Evolutionary conservation across 2,888 invertebrate species (phyloP).

Genomic region (Phortica okadai): DNA sequence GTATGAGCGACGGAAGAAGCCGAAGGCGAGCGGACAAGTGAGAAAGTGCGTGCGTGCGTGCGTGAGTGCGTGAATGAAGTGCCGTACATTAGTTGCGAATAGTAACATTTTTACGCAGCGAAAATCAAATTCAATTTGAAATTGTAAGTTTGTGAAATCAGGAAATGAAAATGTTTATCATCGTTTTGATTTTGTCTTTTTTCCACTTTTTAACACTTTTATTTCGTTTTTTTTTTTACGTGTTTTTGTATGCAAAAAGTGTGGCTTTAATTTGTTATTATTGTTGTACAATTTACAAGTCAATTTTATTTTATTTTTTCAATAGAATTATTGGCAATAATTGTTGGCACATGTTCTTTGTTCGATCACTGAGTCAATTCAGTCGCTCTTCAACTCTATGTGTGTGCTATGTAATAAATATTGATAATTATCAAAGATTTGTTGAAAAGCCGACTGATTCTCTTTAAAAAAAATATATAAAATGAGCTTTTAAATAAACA

Average conservation of each 20-base stretch:
- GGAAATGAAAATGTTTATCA: constrained; percentile 47
- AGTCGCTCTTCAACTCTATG: no score
- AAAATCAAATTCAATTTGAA: neutral
- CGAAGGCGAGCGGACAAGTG: neutral
- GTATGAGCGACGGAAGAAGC: no score
- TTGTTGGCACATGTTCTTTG: no score
- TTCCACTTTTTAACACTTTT: neutral
- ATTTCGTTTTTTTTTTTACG: neutral
- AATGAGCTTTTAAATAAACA: no score
- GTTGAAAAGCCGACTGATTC: no score
- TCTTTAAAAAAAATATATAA: no score
- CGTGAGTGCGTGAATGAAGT: neutral
- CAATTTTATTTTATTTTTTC: no score
- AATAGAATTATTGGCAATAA: no score
- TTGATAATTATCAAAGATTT: no score
- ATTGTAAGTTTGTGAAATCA: constrained; percentile 38
- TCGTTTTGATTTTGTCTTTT: neutral
- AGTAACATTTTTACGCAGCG: neutral
- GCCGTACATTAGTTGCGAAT: neutral
- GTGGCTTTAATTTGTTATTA: constrained; percentile 36
- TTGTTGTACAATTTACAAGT: no score
- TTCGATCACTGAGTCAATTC: no score
- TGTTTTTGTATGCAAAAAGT: constrained; percentile 1
- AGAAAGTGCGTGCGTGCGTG: constrained; percentile 10
- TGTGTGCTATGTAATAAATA: no score